phyloP scores from a whole-genome alignment of 92 coral and sea anemone genomes.

The Palythoa heliodiscus region DNA sequence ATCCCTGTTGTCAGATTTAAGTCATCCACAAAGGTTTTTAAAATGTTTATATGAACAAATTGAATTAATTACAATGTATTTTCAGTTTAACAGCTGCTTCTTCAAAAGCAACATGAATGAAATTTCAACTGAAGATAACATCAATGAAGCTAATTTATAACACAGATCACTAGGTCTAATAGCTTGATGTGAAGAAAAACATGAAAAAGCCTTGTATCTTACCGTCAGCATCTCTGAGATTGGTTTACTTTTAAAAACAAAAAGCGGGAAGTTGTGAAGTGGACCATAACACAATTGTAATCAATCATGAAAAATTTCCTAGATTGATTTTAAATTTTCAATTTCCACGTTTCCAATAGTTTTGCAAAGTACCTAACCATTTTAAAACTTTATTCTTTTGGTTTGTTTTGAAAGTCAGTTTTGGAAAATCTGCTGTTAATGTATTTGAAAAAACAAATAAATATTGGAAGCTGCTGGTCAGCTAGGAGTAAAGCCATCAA shows the following conservation, averaged over 20 bases:
- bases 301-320: neutral
- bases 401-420: neutral
- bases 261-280: neutral
- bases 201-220: neutral
- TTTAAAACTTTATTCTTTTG: neutral
- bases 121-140: neutral
- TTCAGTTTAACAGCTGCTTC: constrained; percentile 18
- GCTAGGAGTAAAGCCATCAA: neutral
- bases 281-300: neutral
- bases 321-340: neutral
- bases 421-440: constrained; percentile 2
- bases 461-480: neutral
- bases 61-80: constrained; percentile 14
- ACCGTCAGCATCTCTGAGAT: neutral
- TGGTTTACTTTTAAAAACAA: neutral
- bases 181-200: neutral
- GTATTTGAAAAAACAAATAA: constrained; percentile 39
- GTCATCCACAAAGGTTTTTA: neutral
- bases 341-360: too few species aligned
- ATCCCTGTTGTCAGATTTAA: constrained; percentile 20
- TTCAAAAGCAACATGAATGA: neutral
- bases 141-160: neutral
- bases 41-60: constrained; percentile 39
- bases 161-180: neutral
- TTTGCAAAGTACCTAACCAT: neutral